Conservation (phyloP, 1,140 invertebrate genomes). For the Formica exsecta region DNA sequence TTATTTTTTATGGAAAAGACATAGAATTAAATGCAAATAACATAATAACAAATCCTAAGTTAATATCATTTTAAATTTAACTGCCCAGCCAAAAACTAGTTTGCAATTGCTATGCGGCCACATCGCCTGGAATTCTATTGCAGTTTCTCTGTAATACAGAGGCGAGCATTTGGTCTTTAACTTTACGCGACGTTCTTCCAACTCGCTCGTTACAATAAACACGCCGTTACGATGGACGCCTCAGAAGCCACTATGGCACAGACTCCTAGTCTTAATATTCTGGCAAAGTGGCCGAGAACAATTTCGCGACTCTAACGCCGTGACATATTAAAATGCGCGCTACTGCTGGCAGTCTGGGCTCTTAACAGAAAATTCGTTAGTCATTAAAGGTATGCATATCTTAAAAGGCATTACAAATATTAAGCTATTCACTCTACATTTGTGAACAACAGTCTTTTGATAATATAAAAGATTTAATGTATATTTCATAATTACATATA, state of each 20-base stretch:
- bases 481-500: background rate
- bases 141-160: slow-evolving; percentile 71
- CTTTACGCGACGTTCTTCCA: slow-evolving; percentile 73
- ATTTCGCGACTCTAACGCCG: slow-evolving; percentile 67
- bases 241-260: slow-evolving; percentile 64
- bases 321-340: slow-evolving; percentile 63
- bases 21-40: slow-evolving; percentile 68
- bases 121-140: slow-evolving; percentile 70
- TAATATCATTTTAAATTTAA: slow-evolving; percentile 70
- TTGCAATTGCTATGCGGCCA: slow-evolving; percentile 66
- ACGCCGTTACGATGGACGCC: slow-evolving; percentile 72
- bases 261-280: slow-evolving; percentile 73
- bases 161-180: slow-evolving; percentile 67
- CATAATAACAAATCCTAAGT: slow-evolving; percentile 68
- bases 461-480: slow-evolving; percentile 12
- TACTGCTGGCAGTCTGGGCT: background rate
- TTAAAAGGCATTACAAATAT: background rate
- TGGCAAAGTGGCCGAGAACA: slow-evolving; percentile 71
- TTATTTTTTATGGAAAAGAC: slow-evolving; percentile 54
- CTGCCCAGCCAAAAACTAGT: slow-evolving; percentile 68
- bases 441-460: background rate
- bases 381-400: slow-evolving; percentile 7
- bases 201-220: slow-evolving; percentile 75
- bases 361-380: slow-evolving; percentile 42
- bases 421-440: background rate